Evolutionary conservation across 2,888 invertebrate genomes (phyloP), one percentile per base, ranked within the genome.

Genomic region (Phymatocera aterrima): DNA sequence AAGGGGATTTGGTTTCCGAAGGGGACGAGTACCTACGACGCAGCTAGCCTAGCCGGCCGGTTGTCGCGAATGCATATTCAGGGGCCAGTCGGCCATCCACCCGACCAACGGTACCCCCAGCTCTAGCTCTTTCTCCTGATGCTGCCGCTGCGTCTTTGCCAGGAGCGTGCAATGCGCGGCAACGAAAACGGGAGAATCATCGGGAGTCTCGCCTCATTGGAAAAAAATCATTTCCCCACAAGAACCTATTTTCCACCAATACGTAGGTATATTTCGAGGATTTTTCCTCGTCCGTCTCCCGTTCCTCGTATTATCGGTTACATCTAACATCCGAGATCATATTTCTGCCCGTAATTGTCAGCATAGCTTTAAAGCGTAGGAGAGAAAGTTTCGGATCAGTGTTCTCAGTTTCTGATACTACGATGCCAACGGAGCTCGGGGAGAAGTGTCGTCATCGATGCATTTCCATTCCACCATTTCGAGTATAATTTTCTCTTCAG

Each of bases 41-140:
- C n/a, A n/a, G n/a, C n/a, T 51, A 18, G 5, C 51, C n/a, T 4
- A n/a, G 2, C 21, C 24, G 15, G 84, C 79, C 81, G 85, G 83
- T 82, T 83, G 83, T 84, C 84, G 84, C 83, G 86, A 86, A 87
- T 88, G 88, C 88, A 89, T 88, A 88, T 88, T 85, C 88, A 88
- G 85, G 86, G 83, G 83, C 54, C 75, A 37, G 68, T 31, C 51
- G 18, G 34, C 72, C 72, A 34, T 51, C 72, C 40, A 51, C 28
- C 28, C 31, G 12, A n/a, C 15, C 51, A 48, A 48, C 48, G 40
- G 57, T 75, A 57, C 40, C 46, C 28, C 15, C 31, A 60, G 18
- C 64, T 61, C n/a, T 12, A 1, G 12, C 65, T 43, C 12, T 40
- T 24, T 65, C 43, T 24, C 43, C 43, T 61, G 34, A 31, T 37